These are phyloP conservation scores for Agelastica alni DNA, from an alignment of 2,888 invertebrate species.

Conservation along the genomic window DNA sequence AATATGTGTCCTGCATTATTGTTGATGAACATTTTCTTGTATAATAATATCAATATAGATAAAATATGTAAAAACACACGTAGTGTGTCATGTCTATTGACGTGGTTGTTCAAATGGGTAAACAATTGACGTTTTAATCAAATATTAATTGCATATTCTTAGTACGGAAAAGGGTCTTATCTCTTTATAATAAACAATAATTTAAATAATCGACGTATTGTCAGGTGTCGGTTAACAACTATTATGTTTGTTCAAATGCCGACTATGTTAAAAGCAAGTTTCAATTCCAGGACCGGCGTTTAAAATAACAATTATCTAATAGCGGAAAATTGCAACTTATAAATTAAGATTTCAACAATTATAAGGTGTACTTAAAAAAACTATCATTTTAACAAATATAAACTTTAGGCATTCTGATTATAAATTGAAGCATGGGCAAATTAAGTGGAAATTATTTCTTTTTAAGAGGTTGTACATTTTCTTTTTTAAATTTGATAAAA, in stretches of 20 bases:
- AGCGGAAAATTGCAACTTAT: too few species aligned
- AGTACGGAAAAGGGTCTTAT: neutral
- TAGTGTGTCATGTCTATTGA: conserved; percentile 19
- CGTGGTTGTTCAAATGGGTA: conserved; percentile 26
- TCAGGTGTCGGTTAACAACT: neutral
- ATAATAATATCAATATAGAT: conserved; percentile 27
- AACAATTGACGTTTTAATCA: conserved; percentile 30
- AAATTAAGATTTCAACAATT: too few species aligned
- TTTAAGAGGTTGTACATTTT: too few species aligned
- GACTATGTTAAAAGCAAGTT: neutral
- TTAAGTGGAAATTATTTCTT: too few species aligned
- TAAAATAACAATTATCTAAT: too few species aligned
- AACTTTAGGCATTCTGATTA: too few species aligned
- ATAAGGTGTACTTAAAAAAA: too few species aligned
- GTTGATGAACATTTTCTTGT: conserved; percentile 39
- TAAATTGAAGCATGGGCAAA: too few species aligned
- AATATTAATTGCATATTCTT: conserved; percentile 28
- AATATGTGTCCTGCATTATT: conserved; percentile 34
- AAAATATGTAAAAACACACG: conserved; percentile 31
- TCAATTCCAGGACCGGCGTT: neutral
- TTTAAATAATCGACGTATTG: neutral
- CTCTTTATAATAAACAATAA: neutral
- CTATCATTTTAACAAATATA: too few species aligned
- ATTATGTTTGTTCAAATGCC: neutral
- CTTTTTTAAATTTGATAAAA: too few species aligned